Conservation (phyloP, 1,140 invertebrate species). For the Macrocentrus cingulum region DNA sequence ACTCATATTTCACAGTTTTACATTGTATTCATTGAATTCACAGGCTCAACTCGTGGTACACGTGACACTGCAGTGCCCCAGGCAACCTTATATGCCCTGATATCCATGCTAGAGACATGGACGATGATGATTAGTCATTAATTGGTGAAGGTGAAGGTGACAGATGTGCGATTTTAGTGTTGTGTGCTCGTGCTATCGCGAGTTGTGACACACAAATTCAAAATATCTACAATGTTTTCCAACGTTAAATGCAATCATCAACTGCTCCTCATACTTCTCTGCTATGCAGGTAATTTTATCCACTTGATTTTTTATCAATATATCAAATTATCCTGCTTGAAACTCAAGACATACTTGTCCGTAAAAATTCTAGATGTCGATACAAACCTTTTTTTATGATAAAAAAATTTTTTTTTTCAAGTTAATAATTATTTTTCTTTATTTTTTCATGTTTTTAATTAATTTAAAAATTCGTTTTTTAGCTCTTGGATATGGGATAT, state of each 20-base stretch:
- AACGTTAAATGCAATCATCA: slow-evolving; percentile 20
- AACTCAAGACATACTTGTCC: too few species aligned
- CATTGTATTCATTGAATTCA: too few species aligned
- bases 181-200: slow-evolving; percentile 32
- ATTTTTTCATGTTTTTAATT: slow-evolving; percentile 6
- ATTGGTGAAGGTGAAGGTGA: slow-evolving; percentile 47
- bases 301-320: slow-evolving; percentile 1
- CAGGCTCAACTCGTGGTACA: too few species aligned
- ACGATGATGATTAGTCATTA: slow-evolving; percentile 35
- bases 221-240: slow-evolving; percentile 35
- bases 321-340: too few species aligned
- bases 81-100: too few species aligned
- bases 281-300: slow-evolving; percentile 38
- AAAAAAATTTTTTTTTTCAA: neutral
- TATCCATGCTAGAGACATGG: slow-evolving; percentile 21
- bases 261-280: slow-evolving; percentile 36
- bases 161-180: slow-evolving; percentile 40
- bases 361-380: too few species aligned
- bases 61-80: too few species aligned
- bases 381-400: too few species aligned
- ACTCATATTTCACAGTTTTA: neutral
- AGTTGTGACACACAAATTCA: slow-evolving; percentile 21
- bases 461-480: slow-evolving; percentile 19
- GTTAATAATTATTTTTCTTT: slow-evolving; percentile 9
- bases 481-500: slow-evolving; percentile 50